Evolutionary conservation across 2,888 invertebrate genomes (phyloP).

Genomic region (Cantharis rustica): DNA sequence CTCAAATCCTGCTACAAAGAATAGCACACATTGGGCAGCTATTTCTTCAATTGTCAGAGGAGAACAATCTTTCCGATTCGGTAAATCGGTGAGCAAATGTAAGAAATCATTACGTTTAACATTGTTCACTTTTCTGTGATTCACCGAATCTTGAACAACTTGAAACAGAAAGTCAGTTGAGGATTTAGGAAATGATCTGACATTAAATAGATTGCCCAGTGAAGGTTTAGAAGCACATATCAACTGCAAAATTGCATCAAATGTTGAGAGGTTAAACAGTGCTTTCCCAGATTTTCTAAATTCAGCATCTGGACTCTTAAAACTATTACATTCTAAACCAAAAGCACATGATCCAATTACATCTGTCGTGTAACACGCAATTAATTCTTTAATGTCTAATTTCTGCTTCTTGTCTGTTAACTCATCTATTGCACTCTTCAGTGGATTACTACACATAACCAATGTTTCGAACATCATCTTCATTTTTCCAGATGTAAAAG

Average conservation of each 20-base stretch:
- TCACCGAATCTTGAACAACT: background rate
- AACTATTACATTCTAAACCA: slow-evolving; percentile 61
- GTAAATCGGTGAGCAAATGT: too few species aligned
- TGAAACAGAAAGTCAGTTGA: background rate
- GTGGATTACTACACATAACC: slow-evolving; percentile 18
- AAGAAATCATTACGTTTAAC: background rate
- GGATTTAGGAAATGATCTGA: background rate
- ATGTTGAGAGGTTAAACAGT: slow-evolving; percentile 6
- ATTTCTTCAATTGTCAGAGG: slow-evolving; percentile 58
- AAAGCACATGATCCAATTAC: slow-evolving; percentile 62
- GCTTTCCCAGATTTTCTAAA: slow-evolving; percentile 44
- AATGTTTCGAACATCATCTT: too few species aligned
- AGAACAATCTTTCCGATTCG: too few species aligned
- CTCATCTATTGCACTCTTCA: slow-evolving; percentile 40
- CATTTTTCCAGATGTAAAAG: too few species aligned
- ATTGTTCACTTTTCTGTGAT: slow-evolving; percentile 1
- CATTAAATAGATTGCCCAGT: slow-evolving; percentile 41
- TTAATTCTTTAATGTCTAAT: slow-evolving; percentile 55
- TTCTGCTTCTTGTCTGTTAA: slow-evolving; percentile 34
- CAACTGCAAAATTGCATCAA: slow-evolving; percentile 33
- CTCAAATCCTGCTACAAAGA: slow-evolving; percentile 67
- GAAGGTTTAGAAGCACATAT: slow-evolving; percentile 50
- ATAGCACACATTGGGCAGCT: slow-evolving; percentile 62
- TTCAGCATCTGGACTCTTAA: slow-evolving; percentile 57
- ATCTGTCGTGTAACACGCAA: slow-evolving; percentile 58